These are phyloP conservation scores for Nothoprocta pentlandii DNA, from an alignment of 2,113 vertebrate genomes.

Conservation along the genomic window DNA sequence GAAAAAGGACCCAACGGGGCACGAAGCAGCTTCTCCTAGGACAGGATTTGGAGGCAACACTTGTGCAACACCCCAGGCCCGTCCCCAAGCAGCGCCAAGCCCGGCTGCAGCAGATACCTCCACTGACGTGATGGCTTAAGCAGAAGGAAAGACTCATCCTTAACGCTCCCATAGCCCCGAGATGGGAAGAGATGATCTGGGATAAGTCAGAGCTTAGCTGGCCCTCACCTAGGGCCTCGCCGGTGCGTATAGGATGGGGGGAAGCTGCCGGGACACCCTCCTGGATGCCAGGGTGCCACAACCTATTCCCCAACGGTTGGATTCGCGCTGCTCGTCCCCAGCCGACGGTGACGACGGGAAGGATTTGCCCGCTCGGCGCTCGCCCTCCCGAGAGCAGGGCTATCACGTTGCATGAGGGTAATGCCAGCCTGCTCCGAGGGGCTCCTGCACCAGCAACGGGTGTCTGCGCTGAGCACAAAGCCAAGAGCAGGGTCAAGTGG, in stretches of 20 bases:
- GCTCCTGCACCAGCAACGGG: background rate
- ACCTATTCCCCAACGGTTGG: fast-evolving
- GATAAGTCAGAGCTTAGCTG: background rate
- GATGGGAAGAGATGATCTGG: background rate
- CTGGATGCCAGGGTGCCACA: fast-evolving
- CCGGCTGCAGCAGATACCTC: background rate
- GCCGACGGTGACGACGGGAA: fast-evolving
- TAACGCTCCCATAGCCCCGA: fast-evolving
- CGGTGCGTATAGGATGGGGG: fast-evolving
- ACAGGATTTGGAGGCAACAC: background rate
- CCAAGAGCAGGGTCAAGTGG: background rate
- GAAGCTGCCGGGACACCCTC: background rate
- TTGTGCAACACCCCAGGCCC: fast-evolving
- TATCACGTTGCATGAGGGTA: background rate
- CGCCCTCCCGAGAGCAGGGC: background rate
- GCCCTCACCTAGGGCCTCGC: fast-evolving
- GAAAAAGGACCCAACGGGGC: background rate
- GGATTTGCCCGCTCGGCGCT: background rate
- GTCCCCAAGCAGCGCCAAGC: fast-evolving
- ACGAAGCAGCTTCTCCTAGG: background rate
- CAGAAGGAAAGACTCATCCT: background rate
- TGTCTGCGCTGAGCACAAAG: background rate
- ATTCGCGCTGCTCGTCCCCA: background rate
- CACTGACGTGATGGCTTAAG: background rate
- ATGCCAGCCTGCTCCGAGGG: fast-evolving